These are phyloP conservation scores for Plagodis pulveraria DNA, from an alignment of 2,888 invertebrate genomes.

Conservation along the genomic window DNA sequence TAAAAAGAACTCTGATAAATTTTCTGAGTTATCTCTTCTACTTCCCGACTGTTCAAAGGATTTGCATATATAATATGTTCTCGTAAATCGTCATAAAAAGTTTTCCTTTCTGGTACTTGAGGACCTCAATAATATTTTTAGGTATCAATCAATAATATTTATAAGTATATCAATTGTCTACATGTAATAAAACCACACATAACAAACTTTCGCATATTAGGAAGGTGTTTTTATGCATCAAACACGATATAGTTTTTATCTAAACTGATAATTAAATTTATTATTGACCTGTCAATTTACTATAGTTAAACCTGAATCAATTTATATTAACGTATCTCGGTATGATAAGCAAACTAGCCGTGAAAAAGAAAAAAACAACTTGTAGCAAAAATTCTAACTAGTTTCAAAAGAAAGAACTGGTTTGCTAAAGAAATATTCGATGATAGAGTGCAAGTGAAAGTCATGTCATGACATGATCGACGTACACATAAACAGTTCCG, in stretches of 20 bases:
- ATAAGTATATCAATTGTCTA: no score
- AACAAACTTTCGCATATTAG: conserved; percentile 4
- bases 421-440: conserved; percentile 75
- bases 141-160: no score
- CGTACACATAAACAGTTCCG: conserved; percentile 76
- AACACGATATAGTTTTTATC: conserved; percentile 45
- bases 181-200: no score
- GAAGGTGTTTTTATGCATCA: conserved; percentile 40
- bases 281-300: conserved; percentile 48
- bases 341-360: conserved; percentile 51
- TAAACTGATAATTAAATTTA: conserved; percentile 57
- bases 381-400: conserved; percentile 56
- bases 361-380: conserved; percentile 45
- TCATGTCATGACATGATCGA: conserved; percentile 58
- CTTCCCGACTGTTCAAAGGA: no score
- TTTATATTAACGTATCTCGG: conserved; percentile 51
- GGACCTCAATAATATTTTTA: no score
- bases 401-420: conserved; percentile 67
- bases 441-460: conserved; percentile 82
- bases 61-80: no score
- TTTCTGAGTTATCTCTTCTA: no score
- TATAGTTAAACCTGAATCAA: conserved; percentile 56
- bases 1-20: no score
- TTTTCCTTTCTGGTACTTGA: no score
- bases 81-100: no score